Conservation (phyloP, 2,888 invertebrate species). For the Baronia brevicornis region DNA sequence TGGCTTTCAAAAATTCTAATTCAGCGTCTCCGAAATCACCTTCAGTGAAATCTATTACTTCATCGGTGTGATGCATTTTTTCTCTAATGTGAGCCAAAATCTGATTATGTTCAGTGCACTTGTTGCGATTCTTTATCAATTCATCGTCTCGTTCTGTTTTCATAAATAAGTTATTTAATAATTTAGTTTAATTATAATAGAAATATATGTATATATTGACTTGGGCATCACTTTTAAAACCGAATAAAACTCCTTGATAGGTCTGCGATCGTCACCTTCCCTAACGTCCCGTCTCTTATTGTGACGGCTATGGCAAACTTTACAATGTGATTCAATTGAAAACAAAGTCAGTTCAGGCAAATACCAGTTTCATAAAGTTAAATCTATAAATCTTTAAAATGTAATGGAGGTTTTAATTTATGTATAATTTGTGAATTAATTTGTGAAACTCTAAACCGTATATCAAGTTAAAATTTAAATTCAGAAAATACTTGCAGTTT, state of each 20-base stretch:
- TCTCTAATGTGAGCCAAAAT: slow-evolving; percentile 67
- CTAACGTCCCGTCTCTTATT: too few relatives aligned
- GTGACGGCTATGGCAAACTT: too few relatives aligned
- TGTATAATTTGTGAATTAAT: neutral
- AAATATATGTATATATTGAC: neutral
- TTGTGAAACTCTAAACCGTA: neutral
- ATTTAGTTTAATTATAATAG: neutral
- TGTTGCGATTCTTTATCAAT: slow-evolving; percentile 55
- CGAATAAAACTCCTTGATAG: neutral
- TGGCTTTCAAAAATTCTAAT: slow-evolving; percentile 48
- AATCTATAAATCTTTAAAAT: neutral
- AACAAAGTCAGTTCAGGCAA: neutral
- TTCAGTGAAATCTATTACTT: slow-evolving; percentile 61
- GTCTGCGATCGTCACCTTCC: too few relatives aligned
- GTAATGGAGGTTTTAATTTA: neutral
- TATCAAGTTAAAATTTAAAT: neutral
- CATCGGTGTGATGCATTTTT: slow-evolving; percentile 66
- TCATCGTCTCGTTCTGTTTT: slow-evolving; percentile 65
- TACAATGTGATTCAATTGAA: too few relatives aligned
- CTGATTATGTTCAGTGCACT: slow-evolving; percentile 65
- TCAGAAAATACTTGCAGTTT: too few relatives aligned
- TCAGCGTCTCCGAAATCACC: slow-evolving; percentile 63
- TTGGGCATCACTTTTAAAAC: neutral
- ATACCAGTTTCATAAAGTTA: neutral
- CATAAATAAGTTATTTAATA: slow-evolving; percentile 14